phyloP scores from a whole-genome alignment of 2,888 invertebrate species.

The Oscheius myriophilus region DNA sequence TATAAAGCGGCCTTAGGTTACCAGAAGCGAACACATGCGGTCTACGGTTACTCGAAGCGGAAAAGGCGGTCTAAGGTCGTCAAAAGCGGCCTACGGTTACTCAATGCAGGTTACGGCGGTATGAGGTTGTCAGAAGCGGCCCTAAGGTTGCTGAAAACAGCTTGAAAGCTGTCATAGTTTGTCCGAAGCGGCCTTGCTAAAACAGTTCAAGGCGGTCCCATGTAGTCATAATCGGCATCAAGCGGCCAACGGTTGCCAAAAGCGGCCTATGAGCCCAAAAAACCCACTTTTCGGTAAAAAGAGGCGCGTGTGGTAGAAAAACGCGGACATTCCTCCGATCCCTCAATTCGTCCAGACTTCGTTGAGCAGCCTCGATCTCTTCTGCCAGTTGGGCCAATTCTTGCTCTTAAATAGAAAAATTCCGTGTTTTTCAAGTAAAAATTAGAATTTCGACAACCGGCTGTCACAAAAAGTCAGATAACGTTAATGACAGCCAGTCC shows the following conservation, averaged over 20 bases:
- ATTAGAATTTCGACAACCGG: neutral
- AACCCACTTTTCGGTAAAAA: slow-evolving; percentile 34
- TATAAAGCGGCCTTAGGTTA: too few relatives aligned
- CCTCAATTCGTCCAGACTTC: slow-evolving; percentile 40
- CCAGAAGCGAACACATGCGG: too few relatives aligned
- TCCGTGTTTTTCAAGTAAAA: neutral
- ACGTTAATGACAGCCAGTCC: neutral
- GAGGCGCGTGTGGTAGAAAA: slow-evolving; percentile 56
- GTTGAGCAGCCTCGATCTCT: slow-evolving; percentile 54
- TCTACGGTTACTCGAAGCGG: too few relatives aligned
- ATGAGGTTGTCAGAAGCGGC: too few relatives aligned
- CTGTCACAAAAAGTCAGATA: neutral
- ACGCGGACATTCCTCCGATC: slow-evolving; percentile 61
- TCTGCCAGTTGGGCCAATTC: slow-evolving; percentile 54
- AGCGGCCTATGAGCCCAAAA: neutral
- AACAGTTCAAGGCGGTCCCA: neutral
- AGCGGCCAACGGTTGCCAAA: neutral
- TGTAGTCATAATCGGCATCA: neutral
- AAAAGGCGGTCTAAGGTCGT: too few relatives aligned
- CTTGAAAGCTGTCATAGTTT: neutral
- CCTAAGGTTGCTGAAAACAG: too few relatives aligned
- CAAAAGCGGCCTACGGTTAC: too few relatives aligned
- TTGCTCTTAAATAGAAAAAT: slow-evolving; percentile 44
- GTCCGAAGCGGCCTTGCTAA: neutral
- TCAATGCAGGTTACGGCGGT: too few relatives aligned